Evolutionary conservation across 2,797 vertebrate species (phyloP), one percentile per base, ranked within the genome.

Genomic region (Helicolenus hilgendorfi): DNA sequence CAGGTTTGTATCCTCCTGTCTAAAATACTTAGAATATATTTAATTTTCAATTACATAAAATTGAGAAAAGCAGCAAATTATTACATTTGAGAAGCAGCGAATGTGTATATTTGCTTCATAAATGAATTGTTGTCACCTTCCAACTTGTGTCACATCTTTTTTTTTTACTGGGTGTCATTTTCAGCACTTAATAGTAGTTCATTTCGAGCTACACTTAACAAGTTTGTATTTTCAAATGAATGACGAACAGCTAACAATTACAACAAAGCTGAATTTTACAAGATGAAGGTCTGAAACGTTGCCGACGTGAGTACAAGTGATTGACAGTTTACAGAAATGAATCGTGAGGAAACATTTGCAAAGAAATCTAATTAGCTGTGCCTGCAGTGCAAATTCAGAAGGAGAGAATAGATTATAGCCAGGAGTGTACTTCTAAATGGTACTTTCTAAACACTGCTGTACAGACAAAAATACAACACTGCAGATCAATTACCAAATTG

Each of bases 401-500:
- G 29, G 22, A 8, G 18, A 70, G 20, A 18, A 56, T 4, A 1
- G 18, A 31, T 67, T 71, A 18, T 36, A 59, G 7, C 29, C n/a
- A 7, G 15, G 6, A n/a, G 63, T 31, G 5, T 74, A 24, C 55
- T 29, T 62, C 45, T 2, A 70, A 31, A 38, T 56, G 20, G 31
- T 15, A 63, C 29, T 72, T 64, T 64, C 49, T 5, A 78, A 78
- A 22, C 76, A 56, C 77, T 69, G 67, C 13, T 49, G 65, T 35
- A 20, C 31, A 76, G 20, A 84, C 63, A 80, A 62, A 49, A 69
- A 60, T 8, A 45, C 68, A 75, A 18, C 33, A 13, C 6, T 0
- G 13, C 56, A 15, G 72, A 86, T 83, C 74, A 60, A 81, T 77
- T 31, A 62, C 65, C 11, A 53, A 59, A 77, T 2, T 41, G 62